Conservation (phyloP, 1,140 invertebrate genomes). For the Ceratina japonica region DNA sequence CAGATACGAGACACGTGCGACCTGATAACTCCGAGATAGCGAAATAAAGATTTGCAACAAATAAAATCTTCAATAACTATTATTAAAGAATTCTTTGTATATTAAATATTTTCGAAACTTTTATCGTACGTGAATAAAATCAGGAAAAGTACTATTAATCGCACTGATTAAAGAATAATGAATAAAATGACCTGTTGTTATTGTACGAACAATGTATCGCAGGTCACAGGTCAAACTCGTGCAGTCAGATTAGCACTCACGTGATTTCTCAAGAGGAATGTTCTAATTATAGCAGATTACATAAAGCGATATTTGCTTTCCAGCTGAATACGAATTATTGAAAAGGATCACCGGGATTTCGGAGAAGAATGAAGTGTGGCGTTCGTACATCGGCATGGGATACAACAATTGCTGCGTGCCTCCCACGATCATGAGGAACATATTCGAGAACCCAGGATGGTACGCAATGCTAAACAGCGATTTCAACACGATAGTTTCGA, state of each 20-base stretch:
- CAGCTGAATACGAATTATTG: conserved; percentile 94
- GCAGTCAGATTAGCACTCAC: conserved; percentile 58
- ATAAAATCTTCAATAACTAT: neutral
- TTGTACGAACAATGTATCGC: conserved; percentile 13
- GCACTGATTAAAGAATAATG: neutral
- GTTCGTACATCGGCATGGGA: conserved; percentile 99
- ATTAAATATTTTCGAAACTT: conserved; percentile 77
- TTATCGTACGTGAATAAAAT: conserved; percentile 82
- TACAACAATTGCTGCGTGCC: conserved; percentile 98
- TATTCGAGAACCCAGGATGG: conserved; percentile 99
- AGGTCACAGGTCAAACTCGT: conserved; percentile 63
- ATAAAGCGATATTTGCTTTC: conserved; percentile 58
- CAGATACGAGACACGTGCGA: conserved; percentile 25
- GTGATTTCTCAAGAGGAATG: conserved; percentile 55
- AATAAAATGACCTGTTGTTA: conserved; percentile 5
- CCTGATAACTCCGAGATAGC: conserved; percentile 45
- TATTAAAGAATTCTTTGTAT: conserved; percentile 5
- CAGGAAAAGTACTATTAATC: conserved; percentile 81
- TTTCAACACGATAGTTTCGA: neutral
- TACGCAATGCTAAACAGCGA: conserved; percentile 74
- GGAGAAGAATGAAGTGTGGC: conserved; percentile 94
- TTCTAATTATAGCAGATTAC: neutral
- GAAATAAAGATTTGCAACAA: neutral
- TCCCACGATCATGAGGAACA: conserved; percentile 96
- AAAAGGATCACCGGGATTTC: conserved; percentile 89